A percentile compares a stretch with the other conserved stretches of the same genome.
These are phyloP conservation scores for Acleris emargana DNA, from an alignment of 2,888 invertebrate genomes.

Conservation along the genomic window DNA sequence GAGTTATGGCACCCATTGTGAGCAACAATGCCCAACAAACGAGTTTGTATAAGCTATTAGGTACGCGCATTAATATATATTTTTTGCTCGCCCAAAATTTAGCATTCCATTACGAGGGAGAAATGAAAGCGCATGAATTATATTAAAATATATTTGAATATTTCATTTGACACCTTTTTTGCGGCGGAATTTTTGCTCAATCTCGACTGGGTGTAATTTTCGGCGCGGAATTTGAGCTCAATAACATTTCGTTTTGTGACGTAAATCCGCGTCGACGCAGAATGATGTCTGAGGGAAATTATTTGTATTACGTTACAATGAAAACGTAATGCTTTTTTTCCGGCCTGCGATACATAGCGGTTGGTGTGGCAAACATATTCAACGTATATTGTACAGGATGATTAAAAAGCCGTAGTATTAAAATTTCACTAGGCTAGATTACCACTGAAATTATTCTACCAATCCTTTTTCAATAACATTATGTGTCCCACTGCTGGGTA, in stretches of 20 bases:
- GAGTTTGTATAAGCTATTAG: conserved; percentile 85
- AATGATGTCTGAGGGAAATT: conserved; percentile 33
- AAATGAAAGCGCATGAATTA: conserved; percentile 84
- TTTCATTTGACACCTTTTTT: conserved; percentile 85
- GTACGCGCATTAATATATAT: conserved; percentile 84
- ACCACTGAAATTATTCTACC: no score
- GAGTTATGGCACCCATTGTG: conserved; percentile 84
- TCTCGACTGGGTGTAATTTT: conserved; percentile 80
- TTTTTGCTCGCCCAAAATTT: conserved; percentile 84
- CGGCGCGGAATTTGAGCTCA: conserved; percentile 78
- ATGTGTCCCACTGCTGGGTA: no score
- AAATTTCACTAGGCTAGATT: no score
- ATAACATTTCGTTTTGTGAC: conserved; percentile 82
- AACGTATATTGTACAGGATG: background rate
- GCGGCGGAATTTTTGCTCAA: conserved; percentile 81
- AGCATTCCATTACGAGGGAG: conserved; percentile 84
- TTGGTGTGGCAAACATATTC: background rate
- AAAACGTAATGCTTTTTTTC: background rate
- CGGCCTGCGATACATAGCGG: background rate
- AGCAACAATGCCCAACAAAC: conserved; percentile 84
- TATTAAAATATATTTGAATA: conserved; percentile 85
- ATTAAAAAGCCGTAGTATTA: no score
- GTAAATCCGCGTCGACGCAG: conserved; percentile 75
- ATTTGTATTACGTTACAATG: background rate
- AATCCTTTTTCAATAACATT: no score